Evolutionary conservation across 2,113 vertebrate genomes (phyloP).

Genomic region (Osmerus mordax): DNA sequence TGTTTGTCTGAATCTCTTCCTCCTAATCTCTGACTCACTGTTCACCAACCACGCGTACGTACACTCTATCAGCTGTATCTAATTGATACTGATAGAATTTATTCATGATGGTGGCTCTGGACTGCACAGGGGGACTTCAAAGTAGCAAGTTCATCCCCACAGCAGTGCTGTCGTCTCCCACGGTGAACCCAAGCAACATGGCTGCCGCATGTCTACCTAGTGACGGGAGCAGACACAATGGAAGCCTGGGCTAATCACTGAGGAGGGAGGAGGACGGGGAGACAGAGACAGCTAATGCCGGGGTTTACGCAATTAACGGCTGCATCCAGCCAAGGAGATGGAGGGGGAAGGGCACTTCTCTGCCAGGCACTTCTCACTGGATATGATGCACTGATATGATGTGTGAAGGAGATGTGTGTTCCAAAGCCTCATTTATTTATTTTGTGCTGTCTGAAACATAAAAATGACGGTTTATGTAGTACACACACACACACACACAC

Average conservation of each 20-base stretch:
- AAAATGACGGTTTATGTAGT: neutral
- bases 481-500: too few relatives aligned
- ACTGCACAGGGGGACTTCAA: conserved; percentile 41
- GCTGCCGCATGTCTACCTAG: conserved; percentile 14
- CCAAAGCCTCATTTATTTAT: too few relatives aligned
- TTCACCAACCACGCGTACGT: conserved; percentile 18
- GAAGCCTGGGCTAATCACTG: conserved; percentile 59
- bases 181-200: conserved; percentile 54
- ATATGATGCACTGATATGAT: conserved; percentile 39
- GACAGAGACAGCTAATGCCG: conserved; percentile 54
- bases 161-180: conserved; percentile 56
- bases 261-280: conserved; percentile 46
- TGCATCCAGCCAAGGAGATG: conserved; percentile 31
- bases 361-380: conserved; percentile 41
- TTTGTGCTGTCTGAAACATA: too few relatives aligned
- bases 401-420: conserved; percentile 7
- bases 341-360: conserved; percentile 26
- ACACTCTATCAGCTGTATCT: neutral
- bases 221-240: conserved; percentile 46
- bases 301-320: conserved; percentile 48
- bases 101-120: conserved; percentile 42
- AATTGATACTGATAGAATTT: conserved; percentile 32
- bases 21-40: conserved; percentile 18
- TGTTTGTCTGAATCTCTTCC: neutral
- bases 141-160: conserved; percentile 48